A percentile compares a stretch with the other conserved stretches of the same genome.
These are phyloP conservation scores for Ficedula albicollis DNA, from an alignment of 2,797 vertebrate genomes.

Conservation along the genomic window DNA sequence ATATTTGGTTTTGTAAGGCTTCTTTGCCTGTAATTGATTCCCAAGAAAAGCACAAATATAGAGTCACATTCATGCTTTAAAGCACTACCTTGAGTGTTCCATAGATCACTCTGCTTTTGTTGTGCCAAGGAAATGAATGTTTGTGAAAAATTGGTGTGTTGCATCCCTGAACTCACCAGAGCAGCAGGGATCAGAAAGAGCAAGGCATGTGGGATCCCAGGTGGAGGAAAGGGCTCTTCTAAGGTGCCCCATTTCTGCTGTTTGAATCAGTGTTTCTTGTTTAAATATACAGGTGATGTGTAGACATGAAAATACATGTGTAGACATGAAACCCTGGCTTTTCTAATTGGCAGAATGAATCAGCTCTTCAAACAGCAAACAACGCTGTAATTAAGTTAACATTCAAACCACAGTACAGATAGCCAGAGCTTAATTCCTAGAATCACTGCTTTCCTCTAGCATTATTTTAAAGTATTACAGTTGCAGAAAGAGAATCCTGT, in stretches of 20 bases:
- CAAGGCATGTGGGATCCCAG: not conserved
- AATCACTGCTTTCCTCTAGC: not conserved
- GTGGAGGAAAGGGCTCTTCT: not conserved
- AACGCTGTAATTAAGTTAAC: not conserved
- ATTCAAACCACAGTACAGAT: not conserved
- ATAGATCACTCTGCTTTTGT: not conserved
- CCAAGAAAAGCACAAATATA: not conserved
- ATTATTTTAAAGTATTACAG: not conserved
- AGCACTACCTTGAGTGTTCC: fast-evolving
- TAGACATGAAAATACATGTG: not conserved
- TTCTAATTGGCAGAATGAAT: not conserved
- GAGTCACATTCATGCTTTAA: not conserved
- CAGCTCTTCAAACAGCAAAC: not conserved
- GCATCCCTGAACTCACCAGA: not conserved
- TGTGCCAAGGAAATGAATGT: not conserved
- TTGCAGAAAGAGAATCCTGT: not conserved
- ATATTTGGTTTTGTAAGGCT: not conserved
- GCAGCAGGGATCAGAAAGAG: not conserved
- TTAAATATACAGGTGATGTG: not conserved
- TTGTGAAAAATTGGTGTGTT: not conserved
- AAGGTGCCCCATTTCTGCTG: not conserved
- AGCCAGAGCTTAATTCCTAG: conserved; percentile 2
- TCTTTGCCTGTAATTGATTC: not conserved
- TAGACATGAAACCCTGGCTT: not conserved
- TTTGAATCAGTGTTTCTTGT: not conserved